A percentile compares a stretch with the other conserved stretches of the same genome.
Conservation (phyloP, 2,797 vertebrate genomes). For the Oreonectes daqikongensis region DNA sequence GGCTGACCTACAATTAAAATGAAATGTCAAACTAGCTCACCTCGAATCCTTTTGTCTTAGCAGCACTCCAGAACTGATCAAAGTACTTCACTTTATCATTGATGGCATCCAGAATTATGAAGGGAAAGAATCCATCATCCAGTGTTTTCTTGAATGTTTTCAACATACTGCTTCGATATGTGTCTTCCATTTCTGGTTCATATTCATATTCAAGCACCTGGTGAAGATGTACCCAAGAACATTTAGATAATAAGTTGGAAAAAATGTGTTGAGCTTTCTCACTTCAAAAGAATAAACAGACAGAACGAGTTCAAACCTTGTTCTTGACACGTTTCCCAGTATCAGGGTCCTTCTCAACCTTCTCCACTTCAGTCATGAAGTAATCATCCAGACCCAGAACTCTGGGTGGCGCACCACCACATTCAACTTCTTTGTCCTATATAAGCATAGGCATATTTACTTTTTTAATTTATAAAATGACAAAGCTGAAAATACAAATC, state of each 20-base stretch:
- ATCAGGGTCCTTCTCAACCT: constrained; percentile 93
- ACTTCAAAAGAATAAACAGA: not conserved
- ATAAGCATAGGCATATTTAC: constrained; percentile 10
- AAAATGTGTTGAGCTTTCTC: not conserved
- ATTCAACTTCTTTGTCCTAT: constrained; percentile 98
- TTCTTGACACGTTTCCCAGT: constrained; percentile 91
- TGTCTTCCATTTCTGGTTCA: constrained; percentile 97
- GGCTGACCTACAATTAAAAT: not conserved
- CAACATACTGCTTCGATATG: constrained; percentile 95
- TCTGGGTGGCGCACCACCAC: constrained; percentile 93
- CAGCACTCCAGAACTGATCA: constrained; percentile 98
- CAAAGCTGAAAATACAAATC: not conserved
- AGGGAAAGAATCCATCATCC: constrained; percentile 98
- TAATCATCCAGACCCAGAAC: constrained; percentile 97
- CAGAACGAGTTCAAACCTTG: constrained; percentile 78
- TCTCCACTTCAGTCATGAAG: constrained; percentile 97
- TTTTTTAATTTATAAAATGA: not conserved
- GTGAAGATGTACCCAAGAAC: constrained; percentile 15
- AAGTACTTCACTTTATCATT: constrained; percentile 96
- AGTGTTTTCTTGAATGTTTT: constrained; percentile 98
- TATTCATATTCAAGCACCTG: constrained; percentile 97
- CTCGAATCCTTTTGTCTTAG: constrained; percentile 99
- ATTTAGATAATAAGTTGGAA: not conserved
- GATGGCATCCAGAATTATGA: constrained; percentile 96
- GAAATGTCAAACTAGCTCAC: constrained; percentile 67